These are phyloP conservation scores for Kryptolebias ocellatus DNA, from an alignment of 2,797 vertebrate species.

Conservation along the genomic window DNA sequence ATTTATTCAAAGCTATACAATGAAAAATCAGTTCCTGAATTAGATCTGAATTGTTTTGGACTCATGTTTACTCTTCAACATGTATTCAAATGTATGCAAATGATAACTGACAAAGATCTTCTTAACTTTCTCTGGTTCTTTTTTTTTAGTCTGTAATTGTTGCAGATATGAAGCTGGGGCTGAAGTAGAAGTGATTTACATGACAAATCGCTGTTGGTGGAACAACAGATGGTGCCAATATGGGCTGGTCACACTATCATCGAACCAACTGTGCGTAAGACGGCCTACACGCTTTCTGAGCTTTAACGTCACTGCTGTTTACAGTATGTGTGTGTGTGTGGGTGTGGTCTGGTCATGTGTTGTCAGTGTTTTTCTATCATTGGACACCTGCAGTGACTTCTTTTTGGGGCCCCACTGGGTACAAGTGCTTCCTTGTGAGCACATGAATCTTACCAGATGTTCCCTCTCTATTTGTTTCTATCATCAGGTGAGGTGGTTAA, in stretches of 20 bases:
- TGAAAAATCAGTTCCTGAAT: not conserved
- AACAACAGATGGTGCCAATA: slow-evolving; percentile 68
- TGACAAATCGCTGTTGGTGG: slow-evolving; percentile 17
- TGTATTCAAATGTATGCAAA: slow-evolving; percentile 14
- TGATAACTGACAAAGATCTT: slow-evolving; percentile 1
- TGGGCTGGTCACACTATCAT: slow-evolving; percentile 58
- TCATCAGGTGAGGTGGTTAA: slow-evolving; percentile 52
- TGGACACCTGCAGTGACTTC: slow-evolving; percentile 56
- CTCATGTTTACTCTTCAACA: not conserved
- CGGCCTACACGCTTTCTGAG: slow-evolving; percentile 38
- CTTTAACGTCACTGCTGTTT: slow-evolving; percentile 45
- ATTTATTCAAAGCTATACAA: not conserved
- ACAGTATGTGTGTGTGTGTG: slow-evolving; percentile 42
- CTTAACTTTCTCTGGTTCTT: not conserved
- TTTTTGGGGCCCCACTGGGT: slow-evolving; percentile 31
- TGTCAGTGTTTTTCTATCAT: slow-evolving; percentile 48
- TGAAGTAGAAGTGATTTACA: slow-evolving; percentile 20
- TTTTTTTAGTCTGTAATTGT: not conserved
- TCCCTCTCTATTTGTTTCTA: slow-evolving; percentile 60
- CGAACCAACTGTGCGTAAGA: slow-evolving; percentile 61
- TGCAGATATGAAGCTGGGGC: slow-evolving; percentile 1
- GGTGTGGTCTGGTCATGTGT: slow-evolving; percentile 47
- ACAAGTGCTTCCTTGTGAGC: slow-evolving; percentile 16
- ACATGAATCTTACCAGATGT: slow-evolving; percentile 58
- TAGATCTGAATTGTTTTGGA: slow-evolving; percentile 2